Conservation (phyloP, 2,113 vertebrate species). For the Talpa occidentalis region DNA sequence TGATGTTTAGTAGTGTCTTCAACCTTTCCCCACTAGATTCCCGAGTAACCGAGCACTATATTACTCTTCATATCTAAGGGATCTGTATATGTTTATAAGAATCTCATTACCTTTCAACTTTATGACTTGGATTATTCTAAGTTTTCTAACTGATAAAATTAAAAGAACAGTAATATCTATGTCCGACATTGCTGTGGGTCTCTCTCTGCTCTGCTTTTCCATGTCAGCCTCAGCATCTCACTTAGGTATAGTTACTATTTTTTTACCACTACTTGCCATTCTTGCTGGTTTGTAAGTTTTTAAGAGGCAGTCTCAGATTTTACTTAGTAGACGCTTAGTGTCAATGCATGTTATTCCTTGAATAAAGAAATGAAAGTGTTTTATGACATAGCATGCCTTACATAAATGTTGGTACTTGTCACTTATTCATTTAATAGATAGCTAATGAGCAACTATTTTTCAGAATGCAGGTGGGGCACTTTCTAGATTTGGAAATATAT, state of each 20-base stretch:
- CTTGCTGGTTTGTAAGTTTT: not conserved
- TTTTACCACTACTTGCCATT: not conserved
- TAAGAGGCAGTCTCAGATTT: not conserved
- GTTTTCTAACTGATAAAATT: not conserved
- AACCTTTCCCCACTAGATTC: not conserved
- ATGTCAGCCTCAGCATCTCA: not conserved
- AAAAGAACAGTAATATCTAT: not conserved
- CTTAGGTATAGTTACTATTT: not conserved
- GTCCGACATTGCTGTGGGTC: accelerated
- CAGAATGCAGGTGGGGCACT: not conserved
- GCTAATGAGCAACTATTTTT: not conserved
- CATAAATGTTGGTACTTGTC: not conserved
- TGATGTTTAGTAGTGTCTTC: not conserved
- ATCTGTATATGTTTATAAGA: not conserved
- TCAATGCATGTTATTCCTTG: not conserved
- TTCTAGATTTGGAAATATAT: not conserved
- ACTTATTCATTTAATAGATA: not conserved
- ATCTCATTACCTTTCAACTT: not conserved
- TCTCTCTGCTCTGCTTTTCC: not conserved
- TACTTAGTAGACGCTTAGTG: not conserved
- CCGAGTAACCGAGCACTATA: not conserved
- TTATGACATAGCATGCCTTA: not conserved
- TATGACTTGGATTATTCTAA: not conserved
- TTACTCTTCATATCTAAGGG: not conserved
- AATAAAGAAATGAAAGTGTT: not conserved